These are phyloP conservation scores for Lithodes maja DNA, from an alignment of 2,888 invertebrate species.

Conservation along the genomic window DNA sequence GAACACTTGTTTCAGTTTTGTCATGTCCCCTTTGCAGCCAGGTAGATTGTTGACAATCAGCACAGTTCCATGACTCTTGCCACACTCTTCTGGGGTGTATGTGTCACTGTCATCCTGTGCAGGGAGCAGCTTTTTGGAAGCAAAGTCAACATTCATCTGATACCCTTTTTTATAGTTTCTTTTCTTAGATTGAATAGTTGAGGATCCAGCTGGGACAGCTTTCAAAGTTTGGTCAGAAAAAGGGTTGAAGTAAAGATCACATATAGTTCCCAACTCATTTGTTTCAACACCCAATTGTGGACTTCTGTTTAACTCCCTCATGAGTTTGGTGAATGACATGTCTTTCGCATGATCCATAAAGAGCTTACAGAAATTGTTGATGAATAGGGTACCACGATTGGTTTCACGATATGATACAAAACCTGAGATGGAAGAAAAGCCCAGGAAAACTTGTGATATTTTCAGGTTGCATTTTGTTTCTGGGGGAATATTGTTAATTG, in stretches of 20 bases:
- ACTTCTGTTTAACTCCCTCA: not conserved
- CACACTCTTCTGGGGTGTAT: not conserved
- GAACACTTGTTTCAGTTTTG: slow-evolving; percentile 15
- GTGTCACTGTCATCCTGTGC: not conserved
- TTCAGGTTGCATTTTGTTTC: not conserved
- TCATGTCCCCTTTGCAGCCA: slow-evolving; percentile 14
- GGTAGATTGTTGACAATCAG: slow-evolving; percentile 37
- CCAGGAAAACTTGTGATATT: slow-evolving; percentile 17
- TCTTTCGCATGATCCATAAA: slow-evolving; percentile 39
- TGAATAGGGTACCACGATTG: not conserved
- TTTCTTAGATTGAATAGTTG: too few species aligned
- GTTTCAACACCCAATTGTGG: not conserved
- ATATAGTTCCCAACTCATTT: not conserved
- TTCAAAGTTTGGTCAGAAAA: too few species aligned
- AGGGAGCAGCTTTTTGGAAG: not conserved
- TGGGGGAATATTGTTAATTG: not conserved
- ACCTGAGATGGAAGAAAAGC: slow-evolving; percentile 9
- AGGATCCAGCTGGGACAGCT: too few species aligned
- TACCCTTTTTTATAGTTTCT: too few species aligned
- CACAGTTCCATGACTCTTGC: not conserved
- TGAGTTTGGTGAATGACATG: slow-evolving; percentile 3
- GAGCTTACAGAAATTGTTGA: slow-evolving; percentile 6
- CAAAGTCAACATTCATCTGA: too few species aligned
- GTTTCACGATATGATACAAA: not conserved
- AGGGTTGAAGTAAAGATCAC: slow-evolving; percentile 31